Evolutionary conservation across 1,140 invertebrate species (phyloP), one percentile per base, ranked within the genome.

Genomic region (Cotesia chilonis): DNA sequence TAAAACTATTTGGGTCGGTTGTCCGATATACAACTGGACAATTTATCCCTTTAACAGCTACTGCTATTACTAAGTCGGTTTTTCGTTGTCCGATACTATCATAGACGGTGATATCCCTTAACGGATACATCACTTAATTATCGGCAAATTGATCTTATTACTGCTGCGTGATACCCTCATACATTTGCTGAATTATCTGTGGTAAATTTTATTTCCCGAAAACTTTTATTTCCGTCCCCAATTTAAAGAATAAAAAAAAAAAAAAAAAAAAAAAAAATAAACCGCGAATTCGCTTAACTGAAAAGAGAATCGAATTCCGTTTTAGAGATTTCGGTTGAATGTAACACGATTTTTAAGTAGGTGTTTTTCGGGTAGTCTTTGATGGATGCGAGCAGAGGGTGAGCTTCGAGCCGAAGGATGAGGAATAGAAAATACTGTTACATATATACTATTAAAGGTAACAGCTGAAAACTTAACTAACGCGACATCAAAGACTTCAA

Each of bases 121-220:
- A 72, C 60, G 55, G 63, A 76, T 76, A 79, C 81, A 81, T 75
- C 74, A 74, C 68, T 81, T 83, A 75, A 78, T 84, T 84, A 84
- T 84, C 81, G 83, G 84, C 73, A 81, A 84, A 84, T 84, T 83
- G 83, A 84, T 84, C 81, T 82, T 81, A 84, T 83, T 84, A 75
- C 6, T 47, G 10, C 6, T 47, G 38, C 9, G 20, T 51, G 64
- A 52, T 73, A 63, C 63, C 37, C 74, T 60, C 54, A 59, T 72
- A 70, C 51, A 41, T 38, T 80, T 71, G 66, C 71, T 71, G 77
- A 79, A 77, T 67, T 54, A 28, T 28, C 28, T 28, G 28, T 28
- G 41, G 41, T 52, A 68, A 14, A 69, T 51, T 55, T 52, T 75
- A 71, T 37, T 69, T 60, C 52, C 47, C 28, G 28, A 28, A 47